Evolutionary conservation across 2,113 vertebrate genomes (phyloP), one percentile per base, ranked within the genome.

Genomic region (Corvus cornix): DNA sequence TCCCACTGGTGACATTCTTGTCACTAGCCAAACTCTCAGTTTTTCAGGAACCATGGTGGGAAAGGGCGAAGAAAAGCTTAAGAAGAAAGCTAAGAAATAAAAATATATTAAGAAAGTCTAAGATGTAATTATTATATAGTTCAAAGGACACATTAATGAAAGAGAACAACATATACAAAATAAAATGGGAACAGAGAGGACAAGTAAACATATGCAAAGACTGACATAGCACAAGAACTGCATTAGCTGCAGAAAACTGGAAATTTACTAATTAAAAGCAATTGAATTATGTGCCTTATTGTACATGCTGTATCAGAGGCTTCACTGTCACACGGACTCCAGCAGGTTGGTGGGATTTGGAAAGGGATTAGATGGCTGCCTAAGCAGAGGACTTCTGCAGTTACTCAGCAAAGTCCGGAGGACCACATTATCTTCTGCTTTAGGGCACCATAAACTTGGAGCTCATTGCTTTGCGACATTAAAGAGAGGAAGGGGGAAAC

Each of bases 261-360:
- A 39, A 62, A 55, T 28, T 28, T 43, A 24, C 28, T 35, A 30
- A 53, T 35, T 62, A 51, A 86, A 19, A 88, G 6, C n/a, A 76
- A 66, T n/a, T 49, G 56, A 83, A 46, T 14, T 0, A 35, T 8
- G 33, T 28, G 39, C 10, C 9, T 78, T 55, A 63, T 19, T 13
- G 33, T n/a, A 64, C 9, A 16, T 3, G 30, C n/a, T n/a, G 4
- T 5, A 53, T 28, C 2, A 8, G 0, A 3, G n/a, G 37, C 20
- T 31, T 30, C 51, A 5, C 37, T 39, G 41, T 16, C 53, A 23
- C 16, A 53, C 0, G 0, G 44, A 41, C n/a, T 70, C 48, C 43
- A 59, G 24, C 27, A 28, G 35, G 10, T 6, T 12, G 31, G 49
- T 24, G 72, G 41, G 21, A 46, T 37, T n/a, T 46, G 43, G n/a